A percentile compares a stretch with the other conserved stretches of the same genome.
Evolutionary conservation across 1,140 invertebrate species (phyloP).

Genomic region (Papilio dardanus): DNA sequence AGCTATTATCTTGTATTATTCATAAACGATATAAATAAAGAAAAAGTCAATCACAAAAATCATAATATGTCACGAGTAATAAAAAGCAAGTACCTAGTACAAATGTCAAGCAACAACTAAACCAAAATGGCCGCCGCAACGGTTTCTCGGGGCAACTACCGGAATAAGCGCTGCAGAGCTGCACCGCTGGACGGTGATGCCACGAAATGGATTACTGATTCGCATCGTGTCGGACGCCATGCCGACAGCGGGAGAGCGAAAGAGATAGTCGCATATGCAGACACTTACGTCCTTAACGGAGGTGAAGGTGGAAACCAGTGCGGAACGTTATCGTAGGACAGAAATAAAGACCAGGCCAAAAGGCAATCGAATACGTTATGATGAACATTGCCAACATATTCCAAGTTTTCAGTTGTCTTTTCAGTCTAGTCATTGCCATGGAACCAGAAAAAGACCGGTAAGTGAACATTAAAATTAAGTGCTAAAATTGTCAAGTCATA

Average conservation of each 20-base stretch:
- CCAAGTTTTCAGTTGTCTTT: not conserved
- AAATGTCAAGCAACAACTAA: slow-evolving; percentile 32
- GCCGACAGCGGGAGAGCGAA: slow-evolving; percentile 38
- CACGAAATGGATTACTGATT: not conserved
- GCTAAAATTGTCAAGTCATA: not conserved
- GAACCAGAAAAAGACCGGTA: not conserved
- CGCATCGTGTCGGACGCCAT: slow-evolving; percentile 2
- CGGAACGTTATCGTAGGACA: slow-evolving; percentile 54
- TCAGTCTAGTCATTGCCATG: not conserved
- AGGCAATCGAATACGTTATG: slow-evolving; percentile 9
- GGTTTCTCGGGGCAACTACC: slow-evolving; percentile 45
- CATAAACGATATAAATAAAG: not conserved
- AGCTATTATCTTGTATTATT: not conserved
- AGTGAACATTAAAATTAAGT: not conserved
- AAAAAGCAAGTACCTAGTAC: not conserved
- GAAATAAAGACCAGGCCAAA: slow-evolving; percentile 42
- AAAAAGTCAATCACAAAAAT: too few relatives aligned
- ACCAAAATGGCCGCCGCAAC: slow-evolving; percentile 52
- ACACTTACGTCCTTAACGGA: slow-evolving; percentile 43
- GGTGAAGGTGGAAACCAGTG: slow-evolving; percentile 61
- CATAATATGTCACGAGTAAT: too few relatives aligned
- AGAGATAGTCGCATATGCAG: slow-evolving; percentile 44
- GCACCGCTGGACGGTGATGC: slow-evolving; percentile 52
- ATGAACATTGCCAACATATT: not conserved
- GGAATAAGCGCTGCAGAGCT: slow-evolving; percentile 63